Conservation (phyloP, 1,140 invertebrate genomes). For the Camponotus vicinus region DNA sequence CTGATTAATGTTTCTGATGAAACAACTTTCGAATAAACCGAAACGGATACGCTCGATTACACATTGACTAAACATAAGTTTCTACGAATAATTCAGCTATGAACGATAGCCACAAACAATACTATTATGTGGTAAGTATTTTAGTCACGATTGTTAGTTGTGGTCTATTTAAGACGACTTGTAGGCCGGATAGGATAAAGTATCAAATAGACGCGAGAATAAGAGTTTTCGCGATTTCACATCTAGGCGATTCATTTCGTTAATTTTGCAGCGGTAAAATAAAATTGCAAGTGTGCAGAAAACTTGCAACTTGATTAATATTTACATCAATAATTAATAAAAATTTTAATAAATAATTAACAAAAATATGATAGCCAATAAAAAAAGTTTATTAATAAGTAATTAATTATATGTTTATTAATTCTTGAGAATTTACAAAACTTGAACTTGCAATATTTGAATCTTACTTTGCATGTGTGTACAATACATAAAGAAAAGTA, state of each 20-base stretch:
- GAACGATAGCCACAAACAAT: no score
- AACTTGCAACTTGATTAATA: neutral
- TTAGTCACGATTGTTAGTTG: slow-evolving; percentile 52
- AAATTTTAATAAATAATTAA: neutral
- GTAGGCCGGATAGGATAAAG: slow-evolving; percentile 26
- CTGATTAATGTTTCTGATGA: slow-evolving; percentile 33
- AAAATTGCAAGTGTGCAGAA: neutral
- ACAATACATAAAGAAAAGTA: neutral
- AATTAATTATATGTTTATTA: neutral
- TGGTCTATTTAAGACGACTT: slow-evolving; percentile 54
- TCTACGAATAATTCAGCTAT: slow-evolving; percentile 9
- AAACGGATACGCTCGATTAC: slow-evolving; percentile 70
- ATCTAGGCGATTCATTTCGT: slow-evolving; percentile 35
- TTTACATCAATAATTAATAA: neutral
- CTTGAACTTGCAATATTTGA: neutral
- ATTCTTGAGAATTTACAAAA: neutral
- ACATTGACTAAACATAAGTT: slow-evolving; percentile 78
- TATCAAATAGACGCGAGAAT: slow-evolving; percentile 34
- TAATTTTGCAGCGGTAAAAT: slow-evolving; percentile 3
- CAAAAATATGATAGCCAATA: neutral
- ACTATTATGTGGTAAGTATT: slow-evolving; percentile 22
- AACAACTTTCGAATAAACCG: slow-evolving; percentile 67
- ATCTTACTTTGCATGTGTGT: neutral
- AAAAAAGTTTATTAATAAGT: neutral
- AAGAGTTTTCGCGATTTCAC: slow-evolving; percentile 40